Conservation (phyloP, 2,113 vertebrate species). For the Embiotoca jacksoni region DNA sequence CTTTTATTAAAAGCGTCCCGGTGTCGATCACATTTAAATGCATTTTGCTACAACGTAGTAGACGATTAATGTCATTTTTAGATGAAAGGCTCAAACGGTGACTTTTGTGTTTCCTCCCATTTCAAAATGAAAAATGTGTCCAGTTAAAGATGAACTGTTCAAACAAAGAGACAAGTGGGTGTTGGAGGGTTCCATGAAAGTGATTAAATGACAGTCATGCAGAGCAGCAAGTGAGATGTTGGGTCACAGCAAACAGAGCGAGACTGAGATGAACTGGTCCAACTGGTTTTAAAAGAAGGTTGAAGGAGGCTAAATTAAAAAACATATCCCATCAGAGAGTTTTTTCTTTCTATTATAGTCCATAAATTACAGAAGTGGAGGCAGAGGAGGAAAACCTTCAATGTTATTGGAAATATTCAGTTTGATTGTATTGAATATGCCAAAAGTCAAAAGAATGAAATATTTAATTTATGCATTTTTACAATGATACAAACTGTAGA, state of each 20-base stretch:
- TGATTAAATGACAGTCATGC: neutral
- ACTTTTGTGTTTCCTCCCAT: too few relatives aligned
- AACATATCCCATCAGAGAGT: slow-evolving; percentile 35
- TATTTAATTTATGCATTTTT: neutral
- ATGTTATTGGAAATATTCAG: neutral
- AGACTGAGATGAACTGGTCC: slow-evolving; percentile 51
- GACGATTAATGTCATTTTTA: too few relatives aligned
- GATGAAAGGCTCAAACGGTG: too few relatives aligned
- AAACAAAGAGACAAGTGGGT: neutral
- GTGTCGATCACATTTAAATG: too few relatives aligned
- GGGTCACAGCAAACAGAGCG: slow-evolving; percentile 69
- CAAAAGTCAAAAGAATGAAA: neutral
- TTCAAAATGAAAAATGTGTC: too few relatives aligned
- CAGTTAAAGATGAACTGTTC: neutral
- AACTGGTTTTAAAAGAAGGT: slow-evolving; percentile 62
- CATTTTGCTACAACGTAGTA: too few relatives aligned
- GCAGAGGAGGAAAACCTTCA: too few relatives aligned
- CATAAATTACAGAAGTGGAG: neutral
- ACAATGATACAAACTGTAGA: too few relatives aligned
- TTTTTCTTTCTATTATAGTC: neutral
- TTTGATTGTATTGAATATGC: neutral
- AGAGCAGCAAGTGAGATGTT: slow-evolving; percentile 19
- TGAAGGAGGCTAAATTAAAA: neutral
- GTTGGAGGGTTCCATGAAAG: neutral
- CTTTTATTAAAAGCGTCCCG: too few relatives aligned